A percentile compares a stretch with the other conserved stretches of the same genome.
Evolutionary conservation across 2,888 invertebrate species (phyloP).

Genomic region (Archips crataeganus): DNA sequence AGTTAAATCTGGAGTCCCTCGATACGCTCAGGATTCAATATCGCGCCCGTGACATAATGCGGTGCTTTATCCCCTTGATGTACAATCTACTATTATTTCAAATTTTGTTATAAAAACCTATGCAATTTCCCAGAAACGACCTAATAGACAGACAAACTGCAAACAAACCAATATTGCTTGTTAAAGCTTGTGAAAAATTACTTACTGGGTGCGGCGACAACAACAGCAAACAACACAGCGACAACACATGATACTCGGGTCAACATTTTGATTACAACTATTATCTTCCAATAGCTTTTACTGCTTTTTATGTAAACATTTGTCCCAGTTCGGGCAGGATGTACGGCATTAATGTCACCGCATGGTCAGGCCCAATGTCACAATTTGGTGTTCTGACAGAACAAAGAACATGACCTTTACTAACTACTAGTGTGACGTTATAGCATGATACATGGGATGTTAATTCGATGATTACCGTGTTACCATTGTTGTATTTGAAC

Average conservation of each 20-base stretch:
- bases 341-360: slow-evolving; percentile 20
- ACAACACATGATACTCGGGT: slow-evolving; percentile 32
- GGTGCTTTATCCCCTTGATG: too few relatives aligned
- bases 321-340: slow-evolving; percentile 38
- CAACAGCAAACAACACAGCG: slow-evolving; percentile 36
- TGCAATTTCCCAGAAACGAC: too few relatives aligned
- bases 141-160: too few relatives aligned
- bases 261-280: slow-evolving; percentile 29
- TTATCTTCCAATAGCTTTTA: neutral
- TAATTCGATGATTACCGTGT: slow-evolving; percentile 11
- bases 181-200: neutral
- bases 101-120: too few relatives aligned
- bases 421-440: neutral
- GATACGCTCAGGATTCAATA: too few relatives aligned
- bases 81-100: too few relatives aligned
- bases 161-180: too few relatives aligned
- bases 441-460: slow-evolving; percentile 8
- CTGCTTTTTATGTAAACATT: slow-evolving; percentile 27
- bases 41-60: too few relatives aligned
- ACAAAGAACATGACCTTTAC: slow-evolving; percentile 25
- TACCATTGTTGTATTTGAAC: slow-evolving; percentile 1
- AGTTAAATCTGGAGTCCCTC: too few relatives aligned
- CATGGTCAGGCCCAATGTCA: slow-evolving; percentile 5
- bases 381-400: slow-evolving; percentile 39
- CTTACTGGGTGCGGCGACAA: slow-evolving; percentile 50